Evolutionary conservation across 2,113 vertebrate species (phyloP).

Genomic region (Paracanthobrama guichenoti): DNA sequence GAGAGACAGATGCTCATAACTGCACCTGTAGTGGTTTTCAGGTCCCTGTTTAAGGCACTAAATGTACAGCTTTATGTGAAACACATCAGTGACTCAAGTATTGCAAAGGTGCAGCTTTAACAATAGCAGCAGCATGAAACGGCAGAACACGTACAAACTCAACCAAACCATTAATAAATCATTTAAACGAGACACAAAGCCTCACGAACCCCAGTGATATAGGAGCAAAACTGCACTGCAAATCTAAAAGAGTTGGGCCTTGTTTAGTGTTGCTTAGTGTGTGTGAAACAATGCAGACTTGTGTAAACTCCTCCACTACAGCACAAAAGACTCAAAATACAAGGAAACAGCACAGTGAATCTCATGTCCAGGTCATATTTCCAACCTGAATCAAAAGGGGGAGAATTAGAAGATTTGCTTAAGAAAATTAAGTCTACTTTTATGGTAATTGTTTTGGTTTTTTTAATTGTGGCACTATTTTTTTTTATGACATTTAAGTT

Average conservation of each 20-base stretch:
- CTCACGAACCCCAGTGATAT: neutral
- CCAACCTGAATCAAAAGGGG: neutral
- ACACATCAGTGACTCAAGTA: neutral
- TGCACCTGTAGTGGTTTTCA: neutral
- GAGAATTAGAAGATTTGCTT: neutral
- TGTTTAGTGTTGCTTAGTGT: neutral
- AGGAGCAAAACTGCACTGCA: neutral
- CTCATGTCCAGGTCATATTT: neutral
- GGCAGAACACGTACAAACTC: neutral
- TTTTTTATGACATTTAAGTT: neutral
- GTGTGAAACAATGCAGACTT: neutral
- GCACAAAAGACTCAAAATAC: neutral
- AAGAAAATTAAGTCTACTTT: neutral
- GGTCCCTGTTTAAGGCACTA: constrained; percentile 15
- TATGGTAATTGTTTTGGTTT: neutral
- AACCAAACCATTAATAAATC: neutral
- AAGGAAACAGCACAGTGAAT: neutral
- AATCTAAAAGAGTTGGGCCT: neutral
- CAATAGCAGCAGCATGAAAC: neutral
- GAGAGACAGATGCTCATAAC: neutral
- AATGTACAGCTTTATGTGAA: constrained; percentile 10
- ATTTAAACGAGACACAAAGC: no score
- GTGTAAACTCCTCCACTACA: neutral
- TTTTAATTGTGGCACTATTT: neutral
- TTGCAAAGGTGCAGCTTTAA: neutral